Conservation (phyloP, 2,888 invertebrate species). For the Melikaiella ostensackeni region DNA sequence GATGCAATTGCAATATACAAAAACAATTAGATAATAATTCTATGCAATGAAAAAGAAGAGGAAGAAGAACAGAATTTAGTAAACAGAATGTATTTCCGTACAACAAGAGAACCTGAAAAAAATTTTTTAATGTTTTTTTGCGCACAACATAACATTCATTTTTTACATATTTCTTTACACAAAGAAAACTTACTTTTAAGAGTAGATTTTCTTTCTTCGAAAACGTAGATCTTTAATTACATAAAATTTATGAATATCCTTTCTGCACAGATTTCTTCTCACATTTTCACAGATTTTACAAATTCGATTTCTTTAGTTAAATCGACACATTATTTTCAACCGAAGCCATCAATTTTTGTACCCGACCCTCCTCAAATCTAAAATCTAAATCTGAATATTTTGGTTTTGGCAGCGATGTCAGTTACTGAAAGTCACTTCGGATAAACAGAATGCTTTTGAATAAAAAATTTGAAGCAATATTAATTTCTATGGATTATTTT, state of each 20-base stretch:
- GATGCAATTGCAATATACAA: too few relatives aligned
- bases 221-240: neutral
- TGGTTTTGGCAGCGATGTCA: conserved; percentile 6
- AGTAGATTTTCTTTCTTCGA: neutral
- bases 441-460: neutral
- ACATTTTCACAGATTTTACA: conserved; percentile 7
- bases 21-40: too few relatives aligned
- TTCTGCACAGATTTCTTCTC: conserved; percentile 16
- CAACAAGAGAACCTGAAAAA: too few relatives aligned
- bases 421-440: conserved; percentile 12
- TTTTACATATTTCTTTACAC: neutral
- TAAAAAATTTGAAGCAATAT: neutral
- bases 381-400: conserved; percentile 3
- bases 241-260: conserved; percentile 16
- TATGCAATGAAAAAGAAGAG: too few relatives aligned
- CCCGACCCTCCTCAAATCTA: neutral
- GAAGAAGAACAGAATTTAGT: too few relatives aligned
- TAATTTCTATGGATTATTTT: neutral
- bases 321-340: neutral
- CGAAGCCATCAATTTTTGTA: neutral
- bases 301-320: neutral
- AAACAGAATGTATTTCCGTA: too few relatives aligned
- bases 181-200: conserved; percentile 24
- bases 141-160: neutral
- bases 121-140: neutral